phyloP scores from a whole-genome alignment of 2,113 vertebrate species.

The Centropus unirufus region DNA sequence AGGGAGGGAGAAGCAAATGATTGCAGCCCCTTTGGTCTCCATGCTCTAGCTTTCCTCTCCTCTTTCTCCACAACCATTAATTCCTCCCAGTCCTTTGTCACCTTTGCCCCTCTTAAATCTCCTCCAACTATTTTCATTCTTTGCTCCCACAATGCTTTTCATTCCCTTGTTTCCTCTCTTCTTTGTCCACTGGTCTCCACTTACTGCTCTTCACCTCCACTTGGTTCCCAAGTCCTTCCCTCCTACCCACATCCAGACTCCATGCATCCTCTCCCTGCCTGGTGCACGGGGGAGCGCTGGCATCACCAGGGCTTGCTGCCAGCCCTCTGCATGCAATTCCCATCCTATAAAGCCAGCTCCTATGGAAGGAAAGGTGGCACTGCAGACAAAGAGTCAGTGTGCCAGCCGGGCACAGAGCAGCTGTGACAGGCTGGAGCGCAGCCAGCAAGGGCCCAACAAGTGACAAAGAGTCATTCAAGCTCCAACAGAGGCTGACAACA shows the following conservation, averaged over 20 bases:
- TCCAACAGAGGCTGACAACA: background rate
- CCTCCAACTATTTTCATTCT: background rate
- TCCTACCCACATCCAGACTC: background rate
- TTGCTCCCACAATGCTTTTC: background rate
- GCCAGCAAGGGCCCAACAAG: background rate
- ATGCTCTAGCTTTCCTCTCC: background rate
- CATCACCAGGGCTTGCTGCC: background rate
- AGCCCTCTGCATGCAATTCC: background rate
- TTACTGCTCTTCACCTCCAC: background rate
- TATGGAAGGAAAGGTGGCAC: background rate
- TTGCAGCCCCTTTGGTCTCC: background rate
- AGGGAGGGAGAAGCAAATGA: background rate
- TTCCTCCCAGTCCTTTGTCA: background rate
- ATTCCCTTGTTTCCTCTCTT: background rate
- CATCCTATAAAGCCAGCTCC: background rate
- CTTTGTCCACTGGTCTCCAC: background rate
- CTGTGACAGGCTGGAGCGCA: background rate
- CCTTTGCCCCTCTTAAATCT: background rate
- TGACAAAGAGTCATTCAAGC: background rate
- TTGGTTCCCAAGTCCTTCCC: background rate
- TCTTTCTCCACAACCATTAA: background rate
- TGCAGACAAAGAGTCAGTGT: background rate
- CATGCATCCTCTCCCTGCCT: fast-evolving
- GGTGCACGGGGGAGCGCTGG: fast-evolving
- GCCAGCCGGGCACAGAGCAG: background rate